Evolutionary conservation across 2,797 vertebrate species (phyloP).

Genomic region (Astyanax mexicanus): DNA sequence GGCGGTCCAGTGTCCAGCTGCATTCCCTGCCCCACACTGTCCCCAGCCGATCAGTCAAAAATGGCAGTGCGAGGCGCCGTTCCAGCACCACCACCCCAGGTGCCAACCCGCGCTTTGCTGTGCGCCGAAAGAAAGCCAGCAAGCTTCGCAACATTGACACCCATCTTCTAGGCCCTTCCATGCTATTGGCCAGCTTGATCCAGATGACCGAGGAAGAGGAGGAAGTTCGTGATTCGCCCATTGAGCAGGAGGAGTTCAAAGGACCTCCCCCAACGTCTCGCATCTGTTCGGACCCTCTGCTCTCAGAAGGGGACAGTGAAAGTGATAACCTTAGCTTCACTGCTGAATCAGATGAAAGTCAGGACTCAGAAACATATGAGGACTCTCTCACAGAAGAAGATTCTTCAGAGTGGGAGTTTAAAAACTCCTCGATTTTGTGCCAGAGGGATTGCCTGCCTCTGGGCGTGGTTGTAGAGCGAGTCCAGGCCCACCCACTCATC

Average conservation of each 20-base stretch:
- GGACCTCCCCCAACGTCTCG: conserved; percentile 36
- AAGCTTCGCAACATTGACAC: conserved; percentile 70
- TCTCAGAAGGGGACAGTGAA: conserved; percentile 64
- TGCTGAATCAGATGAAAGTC: conserved; percentile 67
- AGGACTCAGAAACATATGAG: conserved; percentile 44
- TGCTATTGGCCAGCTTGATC: conserved; percentile 82
- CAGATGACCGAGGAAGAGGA: conserved; percentile 77
- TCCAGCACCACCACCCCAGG: conserved; percentile 86
- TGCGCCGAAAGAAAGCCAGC: conserved; percentile 67
- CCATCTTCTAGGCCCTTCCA: conserved; percentile 81
- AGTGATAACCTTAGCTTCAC: conserved; percentile 39
- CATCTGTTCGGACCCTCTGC: conserved; percentile 64
- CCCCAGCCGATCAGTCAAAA: conserved; percentile 44
- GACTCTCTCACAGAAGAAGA: conserved; percentile 58
- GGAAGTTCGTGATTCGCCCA: conserved; percentile 42
- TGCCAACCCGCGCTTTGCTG: conserved; percentile 84
- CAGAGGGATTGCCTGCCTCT: conserved; percentile 38
- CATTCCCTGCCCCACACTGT: conserved; percentile 51
- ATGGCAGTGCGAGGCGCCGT: conserved; percentile 70
- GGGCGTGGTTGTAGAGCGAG: conserved; percentile 44
- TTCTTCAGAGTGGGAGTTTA: conserved; percentile 49
- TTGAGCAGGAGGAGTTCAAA: conserved; percentile 70
- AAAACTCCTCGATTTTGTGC: conserved; percentile 27
- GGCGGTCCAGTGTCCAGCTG: conserved; percentile 77
- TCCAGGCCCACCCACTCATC: conserved; percentile 67